Evolutionary conservation across 2,797 vertebrate species (phyloP).

Genomic region (Muraenolepis orangiensis): DNA sequence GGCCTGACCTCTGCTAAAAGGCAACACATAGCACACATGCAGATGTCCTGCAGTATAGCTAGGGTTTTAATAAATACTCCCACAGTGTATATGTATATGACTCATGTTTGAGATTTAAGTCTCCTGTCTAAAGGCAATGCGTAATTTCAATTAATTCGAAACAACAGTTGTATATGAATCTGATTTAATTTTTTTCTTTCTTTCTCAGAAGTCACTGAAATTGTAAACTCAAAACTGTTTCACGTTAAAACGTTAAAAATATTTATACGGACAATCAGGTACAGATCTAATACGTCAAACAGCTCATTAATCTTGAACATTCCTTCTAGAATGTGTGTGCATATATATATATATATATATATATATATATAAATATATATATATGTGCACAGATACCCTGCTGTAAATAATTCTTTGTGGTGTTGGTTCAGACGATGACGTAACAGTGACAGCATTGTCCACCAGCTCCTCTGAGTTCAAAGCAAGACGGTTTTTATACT

Average conservation of each 20-base stretch:
- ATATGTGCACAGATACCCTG: constrained; percentile 75
- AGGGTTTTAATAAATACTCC: constrained; percentile 3
- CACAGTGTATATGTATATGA: constrained; percentile 18
- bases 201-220: constrained; percentile 19
- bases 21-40: constrained; percentile 19
- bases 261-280: constrained; percentile 90
- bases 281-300: constrained; percentile 70
- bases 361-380: no score
- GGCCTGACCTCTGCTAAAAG: constrained; percentile 3
- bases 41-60: constrained; percentile 18
- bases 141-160: constrained; percentile 12
- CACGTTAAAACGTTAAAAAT: constrained; percentile 62
- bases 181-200: constrained; percentile 34
- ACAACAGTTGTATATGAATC: constrained; percentile 23
- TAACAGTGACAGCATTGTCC: constrained; percentile 28
- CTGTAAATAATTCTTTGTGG: constrained; percentile 90
- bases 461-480: constrained; percentile 21
- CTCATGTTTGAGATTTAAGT: constrained; percentile 17
- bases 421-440: constrained; percentile 49
- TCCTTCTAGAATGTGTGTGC: constrained; percentile 84
- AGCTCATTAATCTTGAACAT: constrained; percentile 74
- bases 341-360: no score
- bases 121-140: constrained; percentile 7
- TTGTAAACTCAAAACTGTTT: background rate
- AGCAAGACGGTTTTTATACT: constrained; percentile 32